A percentile compares a stretch with the other conserved stretches of the same genome.
Evolutionary conservation across 2,888 invertebrate genomes (phyloP).

Genomic region (Baccha elongata): DNA sequence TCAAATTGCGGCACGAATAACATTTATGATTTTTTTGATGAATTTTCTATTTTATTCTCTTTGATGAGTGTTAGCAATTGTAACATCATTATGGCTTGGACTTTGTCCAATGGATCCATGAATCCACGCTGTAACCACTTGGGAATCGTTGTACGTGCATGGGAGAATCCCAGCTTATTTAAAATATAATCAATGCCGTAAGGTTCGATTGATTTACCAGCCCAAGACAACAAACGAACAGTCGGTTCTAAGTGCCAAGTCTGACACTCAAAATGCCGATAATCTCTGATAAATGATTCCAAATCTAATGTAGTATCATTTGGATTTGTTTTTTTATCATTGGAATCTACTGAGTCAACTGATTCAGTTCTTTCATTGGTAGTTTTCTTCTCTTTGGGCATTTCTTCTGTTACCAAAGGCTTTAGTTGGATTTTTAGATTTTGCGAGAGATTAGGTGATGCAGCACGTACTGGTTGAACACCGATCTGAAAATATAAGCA

Average conservation of each 20-base stretch:
- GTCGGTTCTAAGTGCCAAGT: conserved; percentile 99
- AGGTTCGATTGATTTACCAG: conserved; percentile 98
- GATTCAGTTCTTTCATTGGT: conserved; percentile 50
- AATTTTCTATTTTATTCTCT: conserved; percentile 81
- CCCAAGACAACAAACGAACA: conserved; percentile 93
- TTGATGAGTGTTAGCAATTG: conserved; percentile 87
- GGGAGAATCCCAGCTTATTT: conserved; percentile 98
- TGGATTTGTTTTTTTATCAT: conserved; percentile 72
- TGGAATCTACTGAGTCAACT: conserved; percentile 66
- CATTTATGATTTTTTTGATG: conserved; percentile 69
- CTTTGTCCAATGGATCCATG: conserved; percentile 98
- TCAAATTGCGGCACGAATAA: conserved; percentile 10
- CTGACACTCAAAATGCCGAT: conserved; percentile 95
- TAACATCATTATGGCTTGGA: conserved; percentile 91
- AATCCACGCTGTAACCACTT: conserved; percentile 99
- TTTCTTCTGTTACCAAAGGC: conserved; percentile 79
- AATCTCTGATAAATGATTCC: conserved; percentile 90
- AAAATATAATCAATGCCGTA: conserved; percentile 99
- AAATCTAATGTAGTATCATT: conserved; percentile 80
- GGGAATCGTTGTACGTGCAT: conserved; percentile 98
- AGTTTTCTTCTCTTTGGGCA: conserved; percentile 78
- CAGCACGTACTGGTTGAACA: conserved; percentile 80
- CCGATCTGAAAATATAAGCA: conserved; percentile 80
- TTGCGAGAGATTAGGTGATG: conserved; percentile 81
- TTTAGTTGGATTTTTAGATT: conserved; percentile 78